A percentile compares a stretch with the other conserved stretches of the same genome.
Evolutionary conservation across 1,140 invertebrate genomes (phyloP).

Genomic region (Cyrtorhinus lividipennis): DNA sequence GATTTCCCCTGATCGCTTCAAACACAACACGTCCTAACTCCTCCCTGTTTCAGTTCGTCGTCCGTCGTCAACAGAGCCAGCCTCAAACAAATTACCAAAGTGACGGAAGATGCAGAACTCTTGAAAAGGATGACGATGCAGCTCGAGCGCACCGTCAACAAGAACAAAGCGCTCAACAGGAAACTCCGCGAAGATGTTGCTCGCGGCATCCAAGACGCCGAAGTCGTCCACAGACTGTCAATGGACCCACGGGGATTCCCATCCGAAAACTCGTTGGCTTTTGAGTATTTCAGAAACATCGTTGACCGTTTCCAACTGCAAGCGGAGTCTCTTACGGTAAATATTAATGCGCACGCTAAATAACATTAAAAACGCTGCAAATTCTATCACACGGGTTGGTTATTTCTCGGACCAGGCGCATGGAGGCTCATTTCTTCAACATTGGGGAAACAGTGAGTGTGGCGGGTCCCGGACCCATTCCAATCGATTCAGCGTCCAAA

Average conservation of each 20-base stretch:
- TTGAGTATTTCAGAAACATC: conserved; percentile 11
- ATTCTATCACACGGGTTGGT: too few species aligned
- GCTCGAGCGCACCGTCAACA: conserved; percentile 6
- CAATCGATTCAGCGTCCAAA: too few species aligned
- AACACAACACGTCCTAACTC: neutral
- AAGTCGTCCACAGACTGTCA: conserved; percentile 13
- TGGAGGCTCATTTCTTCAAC: too few species aligned
- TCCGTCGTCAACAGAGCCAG: conserved; percentile 11
- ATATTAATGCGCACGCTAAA: too few species aligned
- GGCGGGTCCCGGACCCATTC: too few species aligned
- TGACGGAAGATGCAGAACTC: conserved; percentile 10
- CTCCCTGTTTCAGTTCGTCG: neutral
- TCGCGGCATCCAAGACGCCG: conserved; percentile 6
- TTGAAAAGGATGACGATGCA: conserved; percentile 4
- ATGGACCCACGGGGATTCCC: conserved; percentile 7
- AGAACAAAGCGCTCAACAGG: conserved; percentile 1
- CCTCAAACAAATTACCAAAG: conserved; percentile 13
- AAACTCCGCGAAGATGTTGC: conserved; percentile 9
- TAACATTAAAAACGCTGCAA: too few species aligned
- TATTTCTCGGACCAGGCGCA: too few species aligned
- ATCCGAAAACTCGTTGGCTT: conserved; percentile 2
- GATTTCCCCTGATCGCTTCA: neutral
- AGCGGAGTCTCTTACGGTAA: conserved; percentile 2
- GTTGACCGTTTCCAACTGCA: conserved; percentile 12
- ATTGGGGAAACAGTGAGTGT: too few species aligned